phyloP scores from a whole-genome alignment of 2,113 vertebrate species.

The Peromyscus polionotus region DNA sequence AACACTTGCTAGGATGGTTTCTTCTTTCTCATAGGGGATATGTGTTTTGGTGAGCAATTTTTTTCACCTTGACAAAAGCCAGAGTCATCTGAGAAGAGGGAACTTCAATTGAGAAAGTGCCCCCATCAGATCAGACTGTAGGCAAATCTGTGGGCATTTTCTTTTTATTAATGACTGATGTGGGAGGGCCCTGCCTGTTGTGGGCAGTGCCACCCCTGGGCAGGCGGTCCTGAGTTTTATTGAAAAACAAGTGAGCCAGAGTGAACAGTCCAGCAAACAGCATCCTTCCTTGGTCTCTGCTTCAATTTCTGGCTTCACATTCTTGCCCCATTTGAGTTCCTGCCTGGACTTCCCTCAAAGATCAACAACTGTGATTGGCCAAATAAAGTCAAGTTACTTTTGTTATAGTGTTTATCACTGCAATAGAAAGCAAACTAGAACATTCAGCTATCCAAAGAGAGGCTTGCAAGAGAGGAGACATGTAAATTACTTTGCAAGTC shows the following conservation, averaged over 20 bases:
- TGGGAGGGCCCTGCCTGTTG: no score
- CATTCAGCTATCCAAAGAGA: not conserved
- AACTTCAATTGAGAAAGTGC: not conserved
- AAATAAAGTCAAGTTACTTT: not conserved
- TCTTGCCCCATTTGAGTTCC: not conserved
- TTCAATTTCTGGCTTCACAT: not conserved
- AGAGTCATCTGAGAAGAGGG: not conserved
- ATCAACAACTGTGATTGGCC: not conserved
- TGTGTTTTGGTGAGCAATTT: not conserved
- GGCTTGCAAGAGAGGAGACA: not conserved
- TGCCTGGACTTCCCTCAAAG: not conserved
- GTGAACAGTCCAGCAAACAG: not conserved
- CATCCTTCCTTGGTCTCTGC: not conserved
- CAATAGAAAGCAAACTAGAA: not conserved
- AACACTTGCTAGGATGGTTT: not conserved
- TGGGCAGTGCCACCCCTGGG: not conserved
- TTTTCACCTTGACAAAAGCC: not conserved
- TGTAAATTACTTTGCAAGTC: not conserved
- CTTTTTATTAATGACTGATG: not conserved
- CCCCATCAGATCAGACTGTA: not conserved
- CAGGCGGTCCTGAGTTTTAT: not conserved
- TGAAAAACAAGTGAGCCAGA: not conserved
- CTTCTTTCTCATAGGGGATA: not conserved
- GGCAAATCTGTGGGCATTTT: not conserved
- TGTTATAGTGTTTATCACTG: not conserved